Evolutionary conservation across 2,797 vertebrate genomes (phyloP), one percentile per base, ranked within the genome.

Genomic region (Aplochiton taeniatus): DNA sequence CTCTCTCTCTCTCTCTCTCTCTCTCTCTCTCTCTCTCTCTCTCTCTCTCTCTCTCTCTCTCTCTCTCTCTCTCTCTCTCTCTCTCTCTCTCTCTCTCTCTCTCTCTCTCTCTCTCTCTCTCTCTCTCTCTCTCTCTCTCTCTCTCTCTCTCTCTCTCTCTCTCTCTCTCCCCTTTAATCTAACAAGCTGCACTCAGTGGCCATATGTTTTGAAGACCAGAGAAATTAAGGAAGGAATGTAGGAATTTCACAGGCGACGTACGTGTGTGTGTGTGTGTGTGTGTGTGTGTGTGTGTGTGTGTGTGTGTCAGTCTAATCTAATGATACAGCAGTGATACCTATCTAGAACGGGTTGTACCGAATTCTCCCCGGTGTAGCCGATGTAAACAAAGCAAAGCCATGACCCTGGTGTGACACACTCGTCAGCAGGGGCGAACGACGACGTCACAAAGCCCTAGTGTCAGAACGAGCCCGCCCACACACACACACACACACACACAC

Each of bases 211-310:
- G 44, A 51, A 59, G 58, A 73, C 54, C 7, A 73, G 58, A 54
- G 63, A 51, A 41, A 48, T 1, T 4, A 16, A 14, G 13, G 46
- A 50, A 52, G 19, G 82, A 80, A 83, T 75, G 78, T 47, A 76
- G 63, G 75, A 76, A 58, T 62, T 76, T 17, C 63, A 72, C 70
- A 63, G 53, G 66, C 61, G 45, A 74, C 47, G 60, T 73, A 63
- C 45, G n/a, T n/a, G n/a, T n/a, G n/a, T 63, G 57, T 57, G 64
- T 50, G 61, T 51, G 8, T 4, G 14, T 1, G 14, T 48, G 51
- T 11, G 9, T 8, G 19, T 58, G 0, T 0, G 20, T 75, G 9
- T 7, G 5, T 20, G 4, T 1, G 0, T 13, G 43, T 31, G 52
- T 54, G 17, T 17, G 31, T 31, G 31, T 81, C 16, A 11, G 61